Evolutionary conservation across 2,113 vertebrate genomes (phyloP).

Genomic region (Marcusenius ussheri): DNA sequence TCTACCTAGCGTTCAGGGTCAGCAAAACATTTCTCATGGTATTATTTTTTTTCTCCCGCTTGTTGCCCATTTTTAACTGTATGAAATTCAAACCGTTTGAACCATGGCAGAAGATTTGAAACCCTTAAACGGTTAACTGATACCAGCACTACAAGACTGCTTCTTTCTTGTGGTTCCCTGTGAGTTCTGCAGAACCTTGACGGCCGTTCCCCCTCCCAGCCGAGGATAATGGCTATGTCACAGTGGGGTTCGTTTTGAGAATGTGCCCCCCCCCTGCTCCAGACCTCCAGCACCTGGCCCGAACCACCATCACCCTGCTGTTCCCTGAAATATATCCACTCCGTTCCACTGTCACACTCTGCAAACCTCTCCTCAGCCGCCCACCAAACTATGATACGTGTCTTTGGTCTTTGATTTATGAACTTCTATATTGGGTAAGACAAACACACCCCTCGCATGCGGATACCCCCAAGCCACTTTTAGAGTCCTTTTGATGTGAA

Average conservation of each 20-base stretch:
- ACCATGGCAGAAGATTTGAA: not conserved
- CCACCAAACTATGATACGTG: constrained; percentile 7
- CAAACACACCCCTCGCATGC: not conserved
- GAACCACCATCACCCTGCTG: not conserved
- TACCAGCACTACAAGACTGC: not conserved
- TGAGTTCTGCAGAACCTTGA: constrained; percentile 10
- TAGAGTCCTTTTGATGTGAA: not conserved
- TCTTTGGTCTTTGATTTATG: constrained; percentile 18
- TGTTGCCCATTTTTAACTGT: not conserved
- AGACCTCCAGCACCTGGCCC: constrained; percentile 10
- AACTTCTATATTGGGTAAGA: constrained; percentile 10
- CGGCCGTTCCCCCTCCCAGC: not conserved
- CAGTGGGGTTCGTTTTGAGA: constrained; percentile 17
- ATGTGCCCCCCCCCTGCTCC: not conserved
- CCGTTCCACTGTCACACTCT: not conserved
- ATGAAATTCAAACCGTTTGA: not conserved
- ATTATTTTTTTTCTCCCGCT: not conserved
- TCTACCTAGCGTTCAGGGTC: not conserved
- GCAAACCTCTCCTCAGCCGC: not conserved
- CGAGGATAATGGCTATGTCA: constrained; percentile 2
- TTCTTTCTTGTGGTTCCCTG: not conserved
- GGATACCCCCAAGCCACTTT: not conserved
- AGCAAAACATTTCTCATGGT: not conserved
- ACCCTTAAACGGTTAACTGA: not conserved
- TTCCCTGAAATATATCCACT: constrained; percentile 12